These are phyloP conservation scores for Patiria miniata DNA, from an alignment of 35 echinoderm and acorn worm genomes.

Conservation along the genomic window DNA sequence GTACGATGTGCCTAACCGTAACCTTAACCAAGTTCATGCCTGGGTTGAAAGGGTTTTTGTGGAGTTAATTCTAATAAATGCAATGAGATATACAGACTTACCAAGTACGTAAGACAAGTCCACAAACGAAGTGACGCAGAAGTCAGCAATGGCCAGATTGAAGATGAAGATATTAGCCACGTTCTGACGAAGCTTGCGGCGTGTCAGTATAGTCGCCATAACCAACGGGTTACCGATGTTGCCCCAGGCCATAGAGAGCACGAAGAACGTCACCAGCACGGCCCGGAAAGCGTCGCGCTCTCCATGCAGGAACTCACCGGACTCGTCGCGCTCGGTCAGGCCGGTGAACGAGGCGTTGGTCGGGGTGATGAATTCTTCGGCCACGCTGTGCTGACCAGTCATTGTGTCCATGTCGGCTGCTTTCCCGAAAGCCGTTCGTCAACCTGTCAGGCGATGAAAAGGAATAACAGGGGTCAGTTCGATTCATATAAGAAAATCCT, in stretches of 20 bases:
- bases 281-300: neutral
- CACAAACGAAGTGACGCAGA: conserved; percentile 68
- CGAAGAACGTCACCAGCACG: conserved; percentile 37
- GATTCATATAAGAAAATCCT: too few relatives aligned
- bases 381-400: too few relatives aligned
- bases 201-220: conserved; percentile 43
- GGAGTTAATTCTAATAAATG: neutral
- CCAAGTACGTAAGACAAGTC: conserved; percentile 59
- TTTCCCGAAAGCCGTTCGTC: too few relatives aligned
- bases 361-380: too few relatives aligned
- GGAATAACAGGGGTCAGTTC: too few relatives aligned
- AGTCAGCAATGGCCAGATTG: conserved; percentile 58
- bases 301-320: neutral
- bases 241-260: conserved; percentile 53
- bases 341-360: too few relatives aligned
- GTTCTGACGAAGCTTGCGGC: conserved; percentile 49
- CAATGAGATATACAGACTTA: conserved; percentile 2
- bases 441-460: too few relatives aligned
- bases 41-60: too few relatives aligned
- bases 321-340: too few relatives aligned
- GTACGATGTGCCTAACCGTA: too few relatives aligned
- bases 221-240: conserved; percentile 58
- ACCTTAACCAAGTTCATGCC: too few relatives aligned
- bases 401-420: too few relatives aligned
- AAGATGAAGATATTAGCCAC: conserved; percentile 69